Percentiles rank a stretch among this genome's conserved stretches.
Conservation (phyloP, 2,888 invertebrate species). For the Mimas tiliae region DNA sequence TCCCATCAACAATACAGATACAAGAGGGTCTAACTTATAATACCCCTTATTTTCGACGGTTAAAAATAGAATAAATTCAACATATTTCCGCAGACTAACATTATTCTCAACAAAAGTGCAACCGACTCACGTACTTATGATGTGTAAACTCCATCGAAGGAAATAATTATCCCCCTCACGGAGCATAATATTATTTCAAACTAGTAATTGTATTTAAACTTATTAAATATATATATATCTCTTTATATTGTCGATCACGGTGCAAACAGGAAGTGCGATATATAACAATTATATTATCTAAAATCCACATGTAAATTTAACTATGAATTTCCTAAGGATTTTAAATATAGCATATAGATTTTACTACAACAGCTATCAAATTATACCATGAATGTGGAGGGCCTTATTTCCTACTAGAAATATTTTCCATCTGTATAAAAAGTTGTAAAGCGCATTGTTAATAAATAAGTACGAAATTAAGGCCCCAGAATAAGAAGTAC, state of each 20-base stretch:
- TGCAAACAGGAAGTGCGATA: conserved; percentile 19
- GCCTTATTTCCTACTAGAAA: conserved; percentile 13
- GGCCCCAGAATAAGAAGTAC: conserved; percentile 14
- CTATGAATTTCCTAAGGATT: conserved; percentile 19
- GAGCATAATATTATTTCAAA: not conserved
- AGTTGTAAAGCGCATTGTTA: conserved; percentile 12
- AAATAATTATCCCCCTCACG: not conserved
- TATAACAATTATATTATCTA: conserved; percentile 12
- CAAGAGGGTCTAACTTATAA: too few relatives aligned
- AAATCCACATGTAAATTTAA: conserved; percentile 22
- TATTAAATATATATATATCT: conserved; percentile 10
- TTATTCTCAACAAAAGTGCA: not conserved
- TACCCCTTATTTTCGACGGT: too few relatives aligned
- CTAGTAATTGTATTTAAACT: conserved; percentile 10
- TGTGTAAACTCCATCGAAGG: not conserved
- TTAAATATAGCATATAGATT: conserved; percentile 1
- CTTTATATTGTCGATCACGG: conserved; percentile 24
- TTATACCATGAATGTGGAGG: conserved; percentile 18
- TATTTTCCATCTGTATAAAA: conserved; percentile 1
- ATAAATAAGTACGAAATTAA: conserved; percentile 10
- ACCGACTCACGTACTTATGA: not conserved
- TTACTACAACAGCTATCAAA: conserved; percentile 23
- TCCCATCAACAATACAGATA: too few relatives aligned
- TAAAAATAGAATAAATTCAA: too few relatives aligned
- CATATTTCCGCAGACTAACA: too few relatives aligned